Evolutionary conservation across 2,113 vertebrate species (phyloP).

Genomic region (Anser brachyrhynchus): DNA sequence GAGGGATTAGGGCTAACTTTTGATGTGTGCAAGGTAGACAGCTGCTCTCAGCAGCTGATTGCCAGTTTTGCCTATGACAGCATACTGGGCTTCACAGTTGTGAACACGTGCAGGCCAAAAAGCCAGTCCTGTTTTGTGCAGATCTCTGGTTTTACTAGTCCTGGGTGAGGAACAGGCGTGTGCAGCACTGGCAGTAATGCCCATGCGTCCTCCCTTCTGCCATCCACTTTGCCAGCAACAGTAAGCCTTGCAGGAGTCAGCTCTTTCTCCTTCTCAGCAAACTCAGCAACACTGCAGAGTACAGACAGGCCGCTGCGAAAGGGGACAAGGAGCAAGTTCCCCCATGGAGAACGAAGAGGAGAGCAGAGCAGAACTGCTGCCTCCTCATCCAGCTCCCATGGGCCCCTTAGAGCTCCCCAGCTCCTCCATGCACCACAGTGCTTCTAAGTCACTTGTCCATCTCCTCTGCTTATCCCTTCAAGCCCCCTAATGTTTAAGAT

Average conservation of each 20-base stretch:
- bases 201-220: background rate
- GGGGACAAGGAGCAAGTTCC: background rate
- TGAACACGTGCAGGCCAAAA: rapidly evolving
- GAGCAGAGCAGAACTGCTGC: background rate
- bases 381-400: rapidly evolving
- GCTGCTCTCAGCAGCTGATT: rapidly evolving
- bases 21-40: background rate
- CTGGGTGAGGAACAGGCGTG: background rate
- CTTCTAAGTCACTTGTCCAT: background rate
- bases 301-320: background rate
- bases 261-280: background rate
- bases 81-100: background rate
- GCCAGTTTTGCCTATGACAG: background rate
- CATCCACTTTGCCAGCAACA: background rate
- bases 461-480: background rate
- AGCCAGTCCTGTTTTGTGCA: background rate
- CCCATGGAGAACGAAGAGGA: background rate
- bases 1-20: background rate
- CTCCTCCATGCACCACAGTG: background rate
- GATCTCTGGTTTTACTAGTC: background rate
- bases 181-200: background rate
- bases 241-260: background rate
- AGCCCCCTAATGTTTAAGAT: background rate
- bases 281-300: background rate
- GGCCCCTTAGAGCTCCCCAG: background rate